Evolutionary conservation across 2,113 vertebrate genomes (phyloP), one percentile per base, ranked within the genome.

Genomic region (Scopus umbretta): DNA sequence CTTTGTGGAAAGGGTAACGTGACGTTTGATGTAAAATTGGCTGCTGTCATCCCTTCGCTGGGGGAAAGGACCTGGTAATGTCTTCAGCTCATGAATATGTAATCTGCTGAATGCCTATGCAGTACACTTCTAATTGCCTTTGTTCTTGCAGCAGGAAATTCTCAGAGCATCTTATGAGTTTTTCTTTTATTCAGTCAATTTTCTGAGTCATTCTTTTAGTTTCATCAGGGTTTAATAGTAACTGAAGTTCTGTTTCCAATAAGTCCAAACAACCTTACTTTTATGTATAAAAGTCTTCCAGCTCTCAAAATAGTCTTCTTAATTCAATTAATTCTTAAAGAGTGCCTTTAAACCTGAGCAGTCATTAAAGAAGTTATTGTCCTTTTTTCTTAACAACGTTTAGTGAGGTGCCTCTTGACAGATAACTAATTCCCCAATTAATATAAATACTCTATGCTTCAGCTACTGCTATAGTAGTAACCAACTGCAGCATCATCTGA

Each of bases 261-360:
- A 85, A 70, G 70, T 50, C 74, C 66, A 70, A 90, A 38, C 36
- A 73, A 49, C 80, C 45, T 91, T 74, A 27, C 70, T 95, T 94
- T 94, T 47, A 91, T 59, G 36, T 59, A 30, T 2, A 66, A 67
- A 93, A 94, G 52, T 42, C 89, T 91, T 38, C 62, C 63, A 43
- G 89, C 67, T 70, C 95, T 91, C 92, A 76, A 91, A 94, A 97
- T 7, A 91, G 71, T 79, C 62, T 49, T 38, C 72, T 92, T 92
- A 88, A 95, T 93, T 94, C 53, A 94, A 94, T 95, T 97, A 95
- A 96, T 93, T 92, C 93, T 80, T 70, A 70, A 94, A 94, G 66
- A 86, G 42, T 1, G 49, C 79, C 89, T 96, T 94, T 94, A 94
- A 96, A 95, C 80, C 82, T 32, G 74, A 94, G 67, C 87, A 91